Evolutionary conservation across 2,797 vertebrate genomes (phyloP).

Genomic region (Eutrigla gurnardus): DNA sequence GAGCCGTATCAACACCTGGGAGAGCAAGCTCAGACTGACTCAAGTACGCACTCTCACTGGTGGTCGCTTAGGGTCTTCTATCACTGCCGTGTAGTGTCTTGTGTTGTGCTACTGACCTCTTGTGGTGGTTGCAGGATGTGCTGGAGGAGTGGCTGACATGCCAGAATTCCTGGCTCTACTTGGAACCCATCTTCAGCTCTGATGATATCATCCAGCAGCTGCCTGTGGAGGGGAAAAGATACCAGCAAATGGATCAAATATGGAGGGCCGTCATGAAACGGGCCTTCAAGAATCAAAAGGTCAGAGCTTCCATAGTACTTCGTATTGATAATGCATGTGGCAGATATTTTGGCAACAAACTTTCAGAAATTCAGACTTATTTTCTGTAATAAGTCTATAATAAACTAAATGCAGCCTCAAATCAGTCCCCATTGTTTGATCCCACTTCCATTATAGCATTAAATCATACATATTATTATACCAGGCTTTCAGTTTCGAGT

Average conservation of each 20-base stretch:
- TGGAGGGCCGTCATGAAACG: conserved; percentile 91
- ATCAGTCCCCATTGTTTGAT: not conserved
- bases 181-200: conserved; percentile 94
- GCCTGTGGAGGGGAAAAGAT: conserved; percentile 88
- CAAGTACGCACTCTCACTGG: conserved; percentile 78
- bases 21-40: conserved; percentile 89
- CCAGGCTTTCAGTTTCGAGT: too few relatives aligned
- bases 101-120: conserved; percentile 55
- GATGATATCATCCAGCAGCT: conserved; percentile 93
- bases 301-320: conserved; percentile 31
- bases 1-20: conserved; percentile 86
- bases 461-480: too few relatives aligned
- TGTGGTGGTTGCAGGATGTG: conserved; percentile 86
- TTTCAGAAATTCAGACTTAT: not conserved
- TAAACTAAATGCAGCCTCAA: not conserved
- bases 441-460: not conserved
- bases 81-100: not conserved
- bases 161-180: conserved; percentile 92
- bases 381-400: not conserved
- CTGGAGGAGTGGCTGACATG: conserved; percentile 93
- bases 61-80: not conserved
- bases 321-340: not conserved
- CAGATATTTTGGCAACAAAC: not conserved
- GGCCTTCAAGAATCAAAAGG: conserved; percentile 86
- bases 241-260: conserved; percentile 86